Conservation (phyloP, 2,113 vertebrate genomes). For the Pardalotus punctatus region DNA sequence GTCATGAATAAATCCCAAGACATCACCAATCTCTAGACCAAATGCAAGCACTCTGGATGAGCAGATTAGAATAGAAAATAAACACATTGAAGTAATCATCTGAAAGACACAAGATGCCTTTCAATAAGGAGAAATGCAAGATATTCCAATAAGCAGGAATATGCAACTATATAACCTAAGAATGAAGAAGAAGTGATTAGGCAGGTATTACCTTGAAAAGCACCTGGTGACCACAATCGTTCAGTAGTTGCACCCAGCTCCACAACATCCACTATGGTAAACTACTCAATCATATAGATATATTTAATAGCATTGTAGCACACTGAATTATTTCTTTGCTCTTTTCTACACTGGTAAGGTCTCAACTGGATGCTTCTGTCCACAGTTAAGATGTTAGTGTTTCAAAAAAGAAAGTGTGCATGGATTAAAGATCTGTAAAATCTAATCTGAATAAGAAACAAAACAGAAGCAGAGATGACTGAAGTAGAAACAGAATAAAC, state of each 20-base stretch:
- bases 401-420: neutral
- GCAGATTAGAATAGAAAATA: neutral
- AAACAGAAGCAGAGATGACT: neutral
- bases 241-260: neutral
- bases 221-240: neutral
- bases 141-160: neutral
- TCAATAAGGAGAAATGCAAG: neutral
- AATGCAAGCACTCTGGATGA: neutral
- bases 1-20: conserved; percentile 7
- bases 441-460: neutral
- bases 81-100: neutral
- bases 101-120: neutral
- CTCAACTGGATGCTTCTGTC: neutral
- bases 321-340: neutral
- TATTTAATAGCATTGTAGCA: neutral
- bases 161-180: neutral
- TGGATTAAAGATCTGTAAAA: neutral
- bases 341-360: neutral
- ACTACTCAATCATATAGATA: neutral
- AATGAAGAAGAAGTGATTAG: neutral
- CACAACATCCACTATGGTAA: neutral
- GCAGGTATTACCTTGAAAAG: neutral
- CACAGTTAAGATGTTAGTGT: neutral
- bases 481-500: neutral
- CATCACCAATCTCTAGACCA: neutral